Evolutionary conservation across 2,797 vertebrate species (phyloP), one percentile per base, ranked within the genome.

Genomic region (Xiphorhynchus erythropygius): DNA sequence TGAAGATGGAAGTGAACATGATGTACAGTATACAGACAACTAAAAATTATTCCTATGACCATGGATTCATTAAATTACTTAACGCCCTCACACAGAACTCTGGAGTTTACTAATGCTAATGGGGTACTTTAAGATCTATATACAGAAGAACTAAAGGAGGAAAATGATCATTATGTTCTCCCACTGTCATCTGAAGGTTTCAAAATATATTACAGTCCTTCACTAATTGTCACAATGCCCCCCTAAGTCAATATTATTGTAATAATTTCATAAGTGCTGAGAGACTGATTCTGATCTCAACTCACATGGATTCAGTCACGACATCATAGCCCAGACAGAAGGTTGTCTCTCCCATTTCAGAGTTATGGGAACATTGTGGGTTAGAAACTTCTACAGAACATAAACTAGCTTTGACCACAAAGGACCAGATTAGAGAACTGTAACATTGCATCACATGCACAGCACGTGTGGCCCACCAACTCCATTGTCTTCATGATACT

Each of bases 201-300:
- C 74, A 94, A 91, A 94, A 94, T 91, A 91, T 63, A 93, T 96
- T 94, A 60, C 89, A 97, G 90, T 96, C 93, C 89, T 95, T 95
- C 90, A 93, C 83, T 94, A 97, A 96, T 93, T 9, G 60, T 86
- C 76, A 86, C 93, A 89, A 84, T 89, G 89, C 46, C 90, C 84
- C 90, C 60, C 89, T 95, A 93, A 75, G 93, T 95, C 93, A 96
- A 95, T 95, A 95, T 96, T 93, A 83, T 93, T 70, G 76, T 55
- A 96, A 92, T 56, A 23, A 81, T 79, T 93, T 89, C 9, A 0
- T 68, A 95, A 96, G 63, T 83, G 55, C 70, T 25, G 27, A 87
- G 47, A 84, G 68, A 53, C 73, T 49, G 57, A 81, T 88, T 86
- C 64, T 89, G 73, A 63, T 69, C 56, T 91, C 39, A 33, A 27